A percentile compares a stretch with the other conserved stretches of the same genome.
phyloP scores from a whole-genome alignment of 2,113 vertebrate genomes.

The Coptodon rendalli region DNA sequence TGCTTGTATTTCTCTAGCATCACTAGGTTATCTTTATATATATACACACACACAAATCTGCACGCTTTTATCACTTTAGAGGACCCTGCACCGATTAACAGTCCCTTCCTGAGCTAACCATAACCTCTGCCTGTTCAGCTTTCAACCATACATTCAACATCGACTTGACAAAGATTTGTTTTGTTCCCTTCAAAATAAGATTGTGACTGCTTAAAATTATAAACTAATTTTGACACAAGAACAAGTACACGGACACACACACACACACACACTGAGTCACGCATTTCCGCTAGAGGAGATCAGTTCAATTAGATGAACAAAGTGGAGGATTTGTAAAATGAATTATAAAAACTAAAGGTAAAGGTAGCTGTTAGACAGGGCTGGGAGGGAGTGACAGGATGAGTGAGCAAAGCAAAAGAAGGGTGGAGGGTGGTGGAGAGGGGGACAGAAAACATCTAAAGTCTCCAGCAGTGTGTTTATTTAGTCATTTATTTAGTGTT shows the following conservation, averaged over 20 bases:
- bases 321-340: neutral
- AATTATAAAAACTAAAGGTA: neutral
- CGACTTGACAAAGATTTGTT: neutral
- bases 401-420: neutral
- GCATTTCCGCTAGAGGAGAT: neutral
- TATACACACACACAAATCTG: neutral
- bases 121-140: neutral
- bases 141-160: accelerated
- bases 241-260: neutral
- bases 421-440: neutral
- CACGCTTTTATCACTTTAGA: neutral
- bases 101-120: neutral
- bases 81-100: neutral
- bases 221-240: neutral
- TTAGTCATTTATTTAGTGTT: neutral
- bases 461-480: neutral
- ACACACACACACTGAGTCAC: accelerated
- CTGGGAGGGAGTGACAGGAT: neutral
- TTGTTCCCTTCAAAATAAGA: neutral
- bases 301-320: neutral
- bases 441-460: neutral
- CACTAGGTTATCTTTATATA: neutral
- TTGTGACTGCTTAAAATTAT: neutral
- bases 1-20: neutral
- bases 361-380: neutral